Base-by-base conservation (phyloP, 2,797 vertebrate genomes). In the Taenioides sp. region DNA sequence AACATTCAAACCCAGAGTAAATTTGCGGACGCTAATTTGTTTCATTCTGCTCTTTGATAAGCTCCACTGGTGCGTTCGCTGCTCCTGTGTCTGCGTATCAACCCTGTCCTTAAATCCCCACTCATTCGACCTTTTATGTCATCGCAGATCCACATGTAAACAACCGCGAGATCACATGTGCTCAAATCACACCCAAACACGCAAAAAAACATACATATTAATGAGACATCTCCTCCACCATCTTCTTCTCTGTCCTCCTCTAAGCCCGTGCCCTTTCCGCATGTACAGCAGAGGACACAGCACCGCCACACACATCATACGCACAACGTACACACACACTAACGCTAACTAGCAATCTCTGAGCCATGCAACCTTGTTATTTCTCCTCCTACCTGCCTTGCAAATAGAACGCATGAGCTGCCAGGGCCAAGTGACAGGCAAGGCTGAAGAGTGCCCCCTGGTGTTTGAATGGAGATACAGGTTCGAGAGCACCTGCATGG, bases 371-470 rank as follows among this genome's bases (percentile, higher is more conserved):
- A 74, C 76, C 77, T 77, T 72, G 75, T 85, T 80, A 76, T 76
- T 76, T 77, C 11, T 75, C 63, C 64, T 73, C 74, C 71, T 34
- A 69, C 79, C 72, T 70, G 43, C 71, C 74, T 75, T 79, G 71
- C 65, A 50, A 80, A 72, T 69, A 84, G 16, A 25, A 80, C 60
- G 73, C 62, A 78, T 66, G 31, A 63, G 65, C 81, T 74, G 79
- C 14, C 66, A 84, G 80, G 85, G 84, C 80, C 82, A 82, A 83
- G 79, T 84, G 81, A 74, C 74, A 85, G 77, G 52, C 28, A 82
- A 90, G 88, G 91, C 82, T 91, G 85, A 92, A 92, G 87, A 91
- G 85, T 91, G 90, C 88, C 92, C 92, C 91, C 92, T 93, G 87
- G 89, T 89, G 91, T 84, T 83, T 20, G 67, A 69, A 65, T 1